Base-by-base conservation (phyloP, 2,888 invertebrate genomes). In the Apotomis capreana region DNA sequence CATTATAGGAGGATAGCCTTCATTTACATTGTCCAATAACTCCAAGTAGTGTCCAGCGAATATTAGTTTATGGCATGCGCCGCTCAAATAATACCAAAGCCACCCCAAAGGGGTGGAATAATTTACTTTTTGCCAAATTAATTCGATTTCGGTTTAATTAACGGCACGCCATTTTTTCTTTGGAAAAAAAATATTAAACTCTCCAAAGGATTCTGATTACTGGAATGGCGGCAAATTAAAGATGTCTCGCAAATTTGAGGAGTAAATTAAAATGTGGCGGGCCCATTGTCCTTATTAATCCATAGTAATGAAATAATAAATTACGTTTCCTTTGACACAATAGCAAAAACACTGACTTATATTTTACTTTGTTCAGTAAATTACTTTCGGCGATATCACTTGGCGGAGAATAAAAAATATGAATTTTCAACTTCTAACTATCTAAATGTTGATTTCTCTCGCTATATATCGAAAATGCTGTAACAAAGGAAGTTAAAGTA, bases 1-100 rank as follows among this genome's bases (percentile, higher is more conserved):
- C 93, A 93, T 93, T 93, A 93, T 92, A 91, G 92, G 89, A 91
- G 90, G 49, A 91, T 91, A 93, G 90, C 90, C 92, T 93, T 93
- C 93, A 93, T 93, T 94, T 94, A 94, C 93, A 93, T 93, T 94
- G 93, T 93, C 91, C 93, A 92, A 93, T 93, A 93, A 92, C 92
- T 93, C 90, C 90, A 91, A 93, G 92, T 92, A 91, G 91, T 92
- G 93, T 90, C 92, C 92, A 87, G 86, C 89, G 90, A 90, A 90
- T 92, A 92, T 93, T 91, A 92, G 92, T 92, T 92, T 92, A 92
- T 88, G 87, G 87, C 84, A 86, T 87, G 87, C 87, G 84, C 83
- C 83, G 81, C 81, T 82, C 75, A 52, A 59, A 37, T 57, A 59
- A 60, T 44, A 36, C 52, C 79, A 55, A 40, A 40, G 5, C 76